Percentiles rank a stretch among this genome's conserved stretches.
Evolutionary conservation across 2,888 invertebrate genomes (phyloP).

Genomic region (Calephelis perditalis): DNA sequence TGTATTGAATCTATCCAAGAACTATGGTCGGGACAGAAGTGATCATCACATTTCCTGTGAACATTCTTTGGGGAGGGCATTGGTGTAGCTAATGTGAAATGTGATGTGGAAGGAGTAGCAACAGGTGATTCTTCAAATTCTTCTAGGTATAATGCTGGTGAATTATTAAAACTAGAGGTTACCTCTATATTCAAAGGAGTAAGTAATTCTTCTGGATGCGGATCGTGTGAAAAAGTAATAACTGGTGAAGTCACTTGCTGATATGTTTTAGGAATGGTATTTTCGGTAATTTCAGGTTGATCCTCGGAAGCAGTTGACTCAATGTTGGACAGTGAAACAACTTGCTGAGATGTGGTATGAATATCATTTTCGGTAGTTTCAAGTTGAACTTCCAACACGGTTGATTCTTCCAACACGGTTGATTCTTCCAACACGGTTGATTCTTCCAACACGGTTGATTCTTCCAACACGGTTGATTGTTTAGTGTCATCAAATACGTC

Average conservation of each 20-base stretch:
- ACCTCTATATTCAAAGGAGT: conserved; percentile 9
- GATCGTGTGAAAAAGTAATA: background rate
- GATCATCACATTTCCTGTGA: conserved; percentile 10
- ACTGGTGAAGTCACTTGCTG: background rate
- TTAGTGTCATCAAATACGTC: conserved; percentile 5
- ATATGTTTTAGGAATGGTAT: background rate
- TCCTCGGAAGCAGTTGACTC: background rate
- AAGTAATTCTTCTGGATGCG: background rate
- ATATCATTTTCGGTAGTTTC: conserved; percentile 1
- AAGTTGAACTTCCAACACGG: background rate
- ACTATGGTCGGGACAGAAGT: conserved; percentile 3
- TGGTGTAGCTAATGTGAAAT: conserved; percentile 18
- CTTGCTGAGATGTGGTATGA: conserved; percentile 2
- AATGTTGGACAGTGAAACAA: conserved; percentile 2
- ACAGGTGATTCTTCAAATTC: conserved; percentile 17
- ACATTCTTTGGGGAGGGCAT: conserved; percentile 17
- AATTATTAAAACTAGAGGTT: conserved; percentile 11
- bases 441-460: too few species aligned
- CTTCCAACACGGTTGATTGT: background rate
- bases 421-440: too few species aligned
- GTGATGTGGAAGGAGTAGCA: conserved; percentile 19
- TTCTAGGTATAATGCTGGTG: conserved; percentile 6
- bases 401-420: too few species aligned
- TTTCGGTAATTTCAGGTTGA: background rate
- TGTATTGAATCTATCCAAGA: conserved; percentile 6